Evolutionary conservation across 2,888 invertebrate genomes (phyloP).

Genomic region (Aphrophora alni): DNA sequence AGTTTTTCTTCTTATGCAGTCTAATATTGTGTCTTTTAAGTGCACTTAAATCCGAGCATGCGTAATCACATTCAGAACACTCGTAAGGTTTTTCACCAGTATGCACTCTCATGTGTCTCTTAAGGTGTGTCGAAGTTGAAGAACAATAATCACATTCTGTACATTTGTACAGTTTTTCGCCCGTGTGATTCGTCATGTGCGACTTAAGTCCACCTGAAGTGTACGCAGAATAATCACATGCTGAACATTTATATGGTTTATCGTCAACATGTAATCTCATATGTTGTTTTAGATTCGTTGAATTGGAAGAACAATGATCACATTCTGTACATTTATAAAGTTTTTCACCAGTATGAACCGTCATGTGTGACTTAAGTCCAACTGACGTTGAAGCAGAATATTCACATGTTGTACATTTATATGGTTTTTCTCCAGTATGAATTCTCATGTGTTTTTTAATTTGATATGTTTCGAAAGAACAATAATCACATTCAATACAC

Average conservation of each 20-base stretch:
- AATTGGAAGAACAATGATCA: neutral
- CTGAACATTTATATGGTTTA: constrained; percentile 13
- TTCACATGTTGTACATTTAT: neutral
- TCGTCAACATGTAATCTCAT: constrained; percentile 11
- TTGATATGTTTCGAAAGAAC: neutral
- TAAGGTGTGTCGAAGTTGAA: neutral
- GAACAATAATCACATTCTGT: constrained; percentile 6
- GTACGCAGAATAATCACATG: neutral
- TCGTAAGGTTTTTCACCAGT: too few relatives aligned
- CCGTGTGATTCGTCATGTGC: neutral
- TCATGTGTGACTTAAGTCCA: constrained; percentile 35
- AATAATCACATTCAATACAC: constrained; percentile 18
- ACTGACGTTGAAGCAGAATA: neutral
- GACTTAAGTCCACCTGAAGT: neutral
- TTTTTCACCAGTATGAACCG: constrained; percentile 23
- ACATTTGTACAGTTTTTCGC: neutral
- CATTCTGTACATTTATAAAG: constrained; percentile 11
- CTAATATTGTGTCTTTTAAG: constrained; percentile 13
- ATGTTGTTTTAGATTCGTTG: neutral
- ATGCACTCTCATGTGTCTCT: too few relatives aligned
- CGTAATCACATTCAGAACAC: neutral
- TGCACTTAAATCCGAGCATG: neutral
- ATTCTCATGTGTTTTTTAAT: constrained; percentile 14
- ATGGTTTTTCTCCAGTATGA: constrained; percentile 10
- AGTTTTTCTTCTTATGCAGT: neutral